Evolutionary conservation across 64 coral and sea anemone species (phyloP), one percentile per base, ranked within the genome.

Genomic region (Platygyra sinensis): DNA sequence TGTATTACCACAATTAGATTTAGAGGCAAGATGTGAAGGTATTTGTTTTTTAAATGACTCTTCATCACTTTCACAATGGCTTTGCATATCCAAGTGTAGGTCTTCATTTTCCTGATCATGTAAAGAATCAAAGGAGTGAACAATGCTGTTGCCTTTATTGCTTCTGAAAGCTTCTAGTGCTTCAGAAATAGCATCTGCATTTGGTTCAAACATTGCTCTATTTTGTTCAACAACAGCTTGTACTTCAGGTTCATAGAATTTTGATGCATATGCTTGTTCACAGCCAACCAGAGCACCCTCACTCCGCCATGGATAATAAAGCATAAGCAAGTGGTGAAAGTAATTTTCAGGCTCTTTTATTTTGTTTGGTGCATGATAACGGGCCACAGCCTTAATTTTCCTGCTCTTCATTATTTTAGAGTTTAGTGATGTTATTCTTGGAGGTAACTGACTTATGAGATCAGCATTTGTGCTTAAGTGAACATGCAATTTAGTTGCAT

Each of bases 31-130:
- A 36, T 36, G 33, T 36, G 33, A 36, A 36, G 33, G 33, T 36
- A 36, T 36, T 36, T 36, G 30, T 38, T 89, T 60, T 69, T 75
- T 60, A 64, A 76, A 60, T 79, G 67, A 5, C 77, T 92, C 72
- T 46, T 92, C 74, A 79, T 77, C 74, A 54, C 67, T 87, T 83
- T 50, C 73, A 65, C 87, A n/a, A 76, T 77, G 33, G 3, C 60
- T 33, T 25, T 51, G 52, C 86, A 36, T 15, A 86, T 77, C 73
- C 77, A 20, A 24, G 83, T 17, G 60, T 92, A 92, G n/a, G 28
- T 92, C 90, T 57, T 71, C 90, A 91, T 92, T 92, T 76, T 92
- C 81, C 76, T 92, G 90, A 24, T 92, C 82, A 93, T 87, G 80
- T 5, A 93, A 14, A 67, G 60, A 8, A 93, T 87, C 88, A 90